phyloP scores from a whole-genome alignment of 2,797 vertebrate species.

The Notolepis coatsorum region DNA sequence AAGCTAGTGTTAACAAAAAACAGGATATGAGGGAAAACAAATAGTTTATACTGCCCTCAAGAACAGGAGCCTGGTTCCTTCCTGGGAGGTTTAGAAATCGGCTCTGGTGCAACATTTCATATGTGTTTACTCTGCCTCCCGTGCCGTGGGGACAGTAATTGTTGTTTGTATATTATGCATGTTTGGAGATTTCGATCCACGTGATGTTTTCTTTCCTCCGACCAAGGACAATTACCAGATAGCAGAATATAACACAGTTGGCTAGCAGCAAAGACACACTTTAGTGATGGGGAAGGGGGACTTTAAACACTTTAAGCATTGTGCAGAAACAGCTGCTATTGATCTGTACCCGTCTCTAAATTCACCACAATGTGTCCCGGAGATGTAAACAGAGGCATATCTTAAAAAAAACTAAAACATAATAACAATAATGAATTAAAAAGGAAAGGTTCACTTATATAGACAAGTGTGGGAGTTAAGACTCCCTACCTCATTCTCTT shows the following conservation, averaged over 20 bases:
- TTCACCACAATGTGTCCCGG: constrained; percentile 2
- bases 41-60: constrained; percentile 58
- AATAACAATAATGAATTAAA: too few relatives aligned
- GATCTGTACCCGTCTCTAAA: constrained; percentile 60
- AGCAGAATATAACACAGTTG: constrained; percentile 58
- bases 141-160: constrained; percentile 66
- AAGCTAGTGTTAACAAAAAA: constrained; percentile 56
- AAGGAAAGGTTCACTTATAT: background rate
- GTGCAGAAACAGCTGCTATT: constrained; percentile 55
- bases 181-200: constrained; percentile 69
- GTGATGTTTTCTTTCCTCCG: constrained; percentile 68
- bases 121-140: constrained; percentile 67
- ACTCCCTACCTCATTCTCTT: too few relatives aligned
- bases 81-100: constrained; percentile 36
- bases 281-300: constrained; percentile 48
- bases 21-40: constrained; percentile 65
- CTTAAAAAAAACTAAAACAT: too few relatives aligned
- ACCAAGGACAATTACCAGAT: constrained; percentile 73
- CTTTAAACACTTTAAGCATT: constrained; percentile 57
- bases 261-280: constrained; percentile 69
- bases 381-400: constrained; percentile 15
- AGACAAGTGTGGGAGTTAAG: too few relatives aligned
- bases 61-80: constrained; percentile 37
- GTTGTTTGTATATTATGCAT: constrained; percentile 72
- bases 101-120: constrained; percentile 54